phyloP scores from a whole-genome alignment of 2,888 invertebrate genomes.

The Cataglyphis altisquamis region DNA sequence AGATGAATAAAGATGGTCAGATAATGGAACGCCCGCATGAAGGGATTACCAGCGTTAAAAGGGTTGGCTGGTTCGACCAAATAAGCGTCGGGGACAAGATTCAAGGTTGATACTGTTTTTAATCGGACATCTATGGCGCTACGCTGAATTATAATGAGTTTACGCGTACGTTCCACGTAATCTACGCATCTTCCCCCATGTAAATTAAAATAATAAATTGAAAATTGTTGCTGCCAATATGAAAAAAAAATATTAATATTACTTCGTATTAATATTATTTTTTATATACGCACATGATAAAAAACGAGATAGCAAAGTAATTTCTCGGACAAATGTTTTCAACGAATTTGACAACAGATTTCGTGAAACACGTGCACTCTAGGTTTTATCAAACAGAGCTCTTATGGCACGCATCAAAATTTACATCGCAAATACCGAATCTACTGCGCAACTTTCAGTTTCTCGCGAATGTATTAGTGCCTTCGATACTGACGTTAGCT shows the following conservation, averaged over 20 bases:
- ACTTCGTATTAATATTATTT: neutral
- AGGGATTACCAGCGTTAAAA: constrained; percentile 72
- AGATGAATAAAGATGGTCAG: constrained; percentile 84
- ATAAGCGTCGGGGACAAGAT: constrained; percentile 64
- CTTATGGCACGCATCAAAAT: constrained; percentile 6
- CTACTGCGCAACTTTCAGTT: neutral
- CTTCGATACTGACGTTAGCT: constrained; percentile 25
- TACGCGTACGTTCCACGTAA: neutral
- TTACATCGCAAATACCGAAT: constrained; percentile 4
- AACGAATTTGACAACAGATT: neutral
- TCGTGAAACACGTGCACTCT: neutral
- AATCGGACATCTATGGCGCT: neutral
- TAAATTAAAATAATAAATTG: neutral
- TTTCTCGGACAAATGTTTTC: neutral
- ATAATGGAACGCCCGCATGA: constrained; percentile 79
- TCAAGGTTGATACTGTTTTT: constrained; percentile 16
- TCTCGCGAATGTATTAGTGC: constrained; percentile 6
- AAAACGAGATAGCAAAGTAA: neutral
- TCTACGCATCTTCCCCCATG: neutral
- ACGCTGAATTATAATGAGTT: neutral
- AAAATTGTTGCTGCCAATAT: neutral
- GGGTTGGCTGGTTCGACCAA: constrained; percentile 65
- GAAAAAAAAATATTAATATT: neutral
- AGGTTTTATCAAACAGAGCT: neutral
- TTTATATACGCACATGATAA: neutral